These are phyloP conservation scores for Hydrolagus affinis DNA, from an alignment of 2,113 vertebrate species.

Conservation along the genomic window DNA sequence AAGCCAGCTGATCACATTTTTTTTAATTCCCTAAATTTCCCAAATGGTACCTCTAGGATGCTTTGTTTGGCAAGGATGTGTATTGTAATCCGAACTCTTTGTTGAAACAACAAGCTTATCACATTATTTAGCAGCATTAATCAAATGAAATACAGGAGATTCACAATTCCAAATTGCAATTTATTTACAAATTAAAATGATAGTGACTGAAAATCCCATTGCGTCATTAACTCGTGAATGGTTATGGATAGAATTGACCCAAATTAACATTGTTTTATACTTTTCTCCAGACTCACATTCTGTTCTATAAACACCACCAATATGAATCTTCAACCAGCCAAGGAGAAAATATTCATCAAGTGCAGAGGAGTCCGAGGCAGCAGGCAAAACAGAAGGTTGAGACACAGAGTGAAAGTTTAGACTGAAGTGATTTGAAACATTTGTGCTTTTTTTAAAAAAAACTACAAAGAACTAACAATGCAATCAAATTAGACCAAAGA, in stretches of 20 bases:
- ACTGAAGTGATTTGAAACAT: not conserved
- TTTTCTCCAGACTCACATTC: constrained; percentile 63
- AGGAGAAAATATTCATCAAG: constrained; percentile 73
- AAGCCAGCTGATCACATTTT: no score
- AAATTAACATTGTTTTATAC: constrained; percentile 30
- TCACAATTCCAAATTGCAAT: not conserved
- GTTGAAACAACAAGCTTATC: no score
- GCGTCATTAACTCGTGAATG: no score
- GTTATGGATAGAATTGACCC: not conserved
- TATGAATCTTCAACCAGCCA: constrained; percentile 54
- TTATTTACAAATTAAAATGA: not conserved
- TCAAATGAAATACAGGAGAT: not conserved
- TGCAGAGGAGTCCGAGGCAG: constrained; percentile 52
- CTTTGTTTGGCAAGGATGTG: no score
- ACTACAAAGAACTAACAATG: not conserved
- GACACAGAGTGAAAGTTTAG: not conserved
- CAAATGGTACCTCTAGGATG: no score
- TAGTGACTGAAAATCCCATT: not conserved
- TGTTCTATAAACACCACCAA: constrained; percentile 63
- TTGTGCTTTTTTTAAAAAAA: not conserved
- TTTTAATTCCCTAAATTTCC: no score
- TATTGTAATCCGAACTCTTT: no score
- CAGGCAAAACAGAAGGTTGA: constrained; percentile 38
- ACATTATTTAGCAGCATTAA: not conserved
- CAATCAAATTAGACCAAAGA: not conserved